A percentile compares a stretch with the other conserved stretches of the same genome.
phyloP scores from a whole-genome alignment of 2,797 vertebrate genomes.

The Eptatretus atami region DNA sequence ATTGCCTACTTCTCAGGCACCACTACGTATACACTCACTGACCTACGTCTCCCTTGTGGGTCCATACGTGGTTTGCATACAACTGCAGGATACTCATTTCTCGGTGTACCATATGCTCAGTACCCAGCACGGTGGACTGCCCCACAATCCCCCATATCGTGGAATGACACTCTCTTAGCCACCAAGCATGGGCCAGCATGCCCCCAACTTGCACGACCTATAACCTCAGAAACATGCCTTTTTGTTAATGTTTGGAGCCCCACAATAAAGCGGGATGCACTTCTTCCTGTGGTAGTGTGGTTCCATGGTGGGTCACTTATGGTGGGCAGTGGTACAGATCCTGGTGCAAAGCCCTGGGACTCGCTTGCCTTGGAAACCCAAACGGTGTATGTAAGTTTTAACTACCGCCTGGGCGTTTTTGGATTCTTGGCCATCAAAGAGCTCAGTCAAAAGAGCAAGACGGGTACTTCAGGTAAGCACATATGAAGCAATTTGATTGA shows the following conservation, averaged over 20 bases:
- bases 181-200: slow-evolving; percentile 17
- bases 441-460: slow-evolving; percentile 20
- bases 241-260: slow-evolving; percentile 31
- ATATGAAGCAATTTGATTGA: too few relatives aligned
- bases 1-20: slow-evolving; percentile 22
- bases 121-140: slow-evolving; percentile 23
- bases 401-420: slow-evolving; percentile 30
- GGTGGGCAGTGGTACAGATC: slow-evolving; percentile 20
- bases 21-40: slow-evolving; percentile 12
- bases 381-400: slow-evolving; percentile 27
- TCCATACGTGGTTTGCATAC: slow-evolving; percentile 13
- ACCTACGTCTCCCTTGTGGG: slow-evolving; percentile 14
- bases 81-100: slow-evolving; percentile 21
- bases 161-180: slow-evolving; percentile 12
- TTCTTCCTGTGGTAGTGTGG: slow-evolving; percentile 28
- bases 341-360: slow-evolving; percentile 19
- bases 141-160: slow-evolving; percentile 11
- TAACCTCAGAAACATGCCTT: slow-evolving; percentile 22
- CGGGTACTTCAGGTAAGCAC: slow-evolving; percentile 23
- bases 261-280: slow-evolving; percentile 12
- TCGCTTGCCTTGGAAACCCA: slow-evolving; percentile 14
- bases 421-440: slow-evolving; percentile 28
- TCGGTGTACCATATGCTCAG: slow-evolving; percentile 23
- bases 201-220: slow-evolving; percentile 16
- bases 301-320: slow-evolving; percentile 25